Evolutionary conservation across 1,140 invertebrate species (phyloP), one percentile per base, ranked within the genome.

Genomic region (Hetaerina americana): DNA sequence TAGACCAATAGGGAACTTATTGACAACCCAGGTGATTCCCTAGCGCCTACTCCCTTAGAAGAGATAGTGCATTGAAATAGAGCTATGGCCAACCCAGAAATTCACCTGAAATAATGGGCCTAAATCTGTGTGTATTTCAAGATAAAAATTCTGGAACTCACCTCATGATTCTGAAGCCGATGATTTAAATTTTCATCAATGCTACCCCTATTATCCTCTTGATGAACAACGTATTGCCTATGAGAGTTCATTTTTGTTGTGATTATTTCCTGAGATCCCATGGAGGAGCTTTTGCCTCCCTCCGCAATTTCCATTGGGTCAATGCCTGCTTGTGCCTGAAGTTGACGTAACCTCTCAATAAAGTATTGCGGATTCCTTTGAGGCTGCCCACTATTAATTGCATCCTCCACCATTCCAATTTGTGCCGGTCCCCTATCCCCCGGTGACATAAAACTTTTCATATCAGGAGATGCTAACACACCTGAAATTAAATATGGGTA

Each of bases 291-390:
- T 27, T 28, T 69, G 18, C 26, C 26, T 28, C 28, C 28, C 68
- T 69, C 26, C 8, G 26, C 68, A 27, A 69, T n/a, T 18, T 69
- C 26, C 26, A 28, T 27, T 10, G 72, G 72, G 66, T 71, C 49
- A 25, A 69, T 57, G 2, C 72, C 72, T 15, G 72, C 72, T 25
- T 71, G 70, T 5, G 66, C 72, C 66, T 73, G 72, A 18, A 73
- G 70, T 27, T 28, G 26, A 10, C 72, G 66, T 27, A 73, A 27
- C 67, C 72, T 67, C 28, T 73, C 66, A 26, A 73, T 28, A 57
- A 71, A 73, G 26, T 73, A 73, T 27, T 49, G 28, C 24, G 72
- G 26, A 27, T 71, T 71, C 31, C 70, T 71, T 26, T 57, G 27
- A 57, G 40, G 40, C 40, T 57, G 40, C n/a, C n/a, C n/a, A 10